Conservation (phyloP, 2,888 invertebrate species). For the Elegia similella region DNA sequence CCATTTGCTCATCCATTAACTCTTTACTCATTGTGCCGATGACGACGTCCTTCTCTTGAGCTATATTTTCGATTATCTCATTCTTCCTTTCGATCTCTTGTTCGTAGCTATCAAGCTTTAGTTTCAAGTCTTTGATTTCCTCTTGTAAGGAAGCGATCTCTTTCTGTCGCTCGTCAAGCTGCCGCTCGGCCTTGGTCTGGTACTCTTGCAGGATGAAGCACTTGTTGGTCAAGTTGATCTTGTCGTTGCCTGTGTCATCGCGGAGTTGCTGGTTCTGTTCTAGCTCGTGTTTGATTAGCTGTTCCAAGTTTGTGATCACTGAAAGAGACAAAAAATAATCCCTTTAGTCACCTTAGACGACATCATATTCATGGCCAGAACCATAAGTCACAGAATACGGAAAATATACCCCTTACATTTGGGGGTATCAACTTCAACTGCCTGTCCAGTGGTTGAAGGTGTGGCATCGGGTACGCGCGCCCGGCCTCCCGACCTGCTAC, state of each 20-base stretch:
- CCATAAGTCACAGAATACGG: no score
- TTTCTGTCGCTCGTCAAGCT: slow-evolving; percentile 44
- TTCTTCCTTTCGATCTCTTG: slow-evolving; percentile 39
- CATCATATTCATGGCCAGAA: no score
- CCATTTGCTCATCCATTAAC: slow-evolving; percentile 41
- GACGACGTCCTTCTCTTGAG: slow-evolving; percentile 41
- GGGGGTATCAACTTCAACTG: no score
- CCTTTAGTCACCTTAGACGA: no score
- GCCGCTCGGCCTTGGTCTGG: slow-evolving; percentile 48
- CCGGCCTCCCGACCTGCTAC: no score
- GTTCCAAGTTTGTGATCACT: slow-evolving; percentile 50
- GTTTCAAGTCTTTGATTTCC: slow-evolving; percentile 35
- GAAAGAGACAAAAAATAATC: slow-evolving; percentile 33
- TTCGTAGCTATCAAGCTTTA: slow-evolving; percentile 33
- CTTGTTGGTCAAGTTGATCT: slow-evolving; percentile 43
- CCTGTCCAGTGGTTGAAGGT: no score
- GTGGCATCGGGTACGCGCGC: no score
- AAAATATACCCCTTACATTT: no score
- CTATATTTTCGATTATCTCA: slow-evolving; percentile 24
- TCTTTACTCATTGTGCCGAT: slow-evolving; percentile 46
- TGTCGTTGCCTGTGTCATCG: slow-evolving; percentile 41
- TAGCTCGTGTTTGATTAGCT: slow-evolving; percentile 40
- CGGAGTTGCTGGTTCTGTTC: slow-evolving; percentile 38
- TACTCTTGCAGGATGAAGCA: slow-evolving; percentile 50
- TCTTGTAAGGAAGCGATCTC: slow-evolving; percentile 40